Base-by-base conservation (phyloP, 2,888 invertebrate species). In the Stenchaetothrips biformis region DNA sequence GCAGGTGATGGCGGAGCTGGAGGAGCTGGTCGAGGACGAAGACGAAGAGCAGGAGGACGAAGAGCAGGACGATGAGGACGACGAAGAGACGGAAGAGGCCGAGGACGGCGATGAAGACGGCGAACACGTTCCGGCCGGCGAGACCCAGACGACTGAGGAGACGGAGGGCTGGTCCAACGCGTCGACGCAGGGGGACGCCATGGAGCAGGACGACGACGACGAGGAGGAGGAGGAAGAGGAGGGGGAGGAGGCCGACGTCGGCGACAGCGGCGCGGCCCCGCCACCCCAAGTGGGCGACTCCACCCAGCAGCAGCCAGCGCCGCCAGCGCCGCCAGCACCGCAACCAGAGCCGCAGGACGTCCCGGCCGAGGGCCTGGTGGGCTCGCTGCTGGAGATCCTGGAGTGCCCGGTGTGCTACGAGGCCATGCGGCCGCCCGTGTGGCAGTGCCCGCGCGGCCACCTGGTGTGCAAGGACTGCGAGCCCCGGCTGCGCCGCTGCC, bases 361-460 rank as follows among this genome's bases (percentile, higher is more conserved):
- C 53, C 53, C 53, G 8, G 53, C 67, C n/a, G n/a, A 81, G 78
- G 82, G 81, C 7, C 79, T 83, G 2, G 83, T 82, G 78, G 81
- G 81, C 49, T 81, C 89, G 88, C 87, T 86, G 82, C 84, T 88
- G 83, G 86, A 89, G 48, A 87, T 88, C 0, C 86, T 91, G 84
- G 91, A 91, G 85, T 91, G 91, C 83, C 91, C 91, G 27, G 90
- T 91, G 83, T 91, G 91, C 85, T 87, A 91, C 84, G 91, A 91
- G 84, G 89, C 89, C 86, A 90, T 91, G 86, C 88, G 88, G 84
- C 89, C 91, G 79, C 91, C 91, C 47, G 89, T 91, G 82, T 87
- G 89, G 81, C 91, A 91, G 86, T 91, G 91, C 85, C 89, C 90
- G 11, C 89, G 91, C 84, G 91, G 91, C 0, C 91, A 91, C 85